Base-by-base conservation (phyloP, 2,113 vertebrate genomes). In the Clarias batrachus region DNA sequence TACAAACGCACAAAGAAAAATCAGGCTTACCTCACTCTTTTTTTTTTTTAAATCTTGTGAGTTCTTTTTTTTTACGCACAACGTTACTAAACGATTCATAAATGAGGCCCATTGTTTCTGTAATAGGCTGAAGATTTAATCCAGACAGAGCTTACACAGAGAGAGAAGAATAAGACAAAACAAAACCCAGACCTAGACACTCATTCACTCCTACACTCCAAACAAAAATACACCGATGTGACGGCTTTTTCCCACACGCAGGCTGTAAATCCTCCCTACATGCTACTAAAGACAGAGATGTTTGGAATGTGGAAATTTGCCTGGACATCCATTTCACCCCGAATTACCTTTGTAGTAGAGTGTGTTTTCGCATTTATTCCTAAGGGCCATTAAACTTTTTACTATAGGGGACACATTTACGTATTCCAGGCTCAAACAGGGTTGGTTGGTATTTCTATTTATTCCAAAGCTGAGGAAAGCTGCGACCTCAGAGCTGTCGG, bases 391-490 rank as follows among this genome's bases (percentile, higher is more conserved):
- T 14, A n/a, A 62, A 74, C 62, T 68, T 71, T 30, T 73, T 52
- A 41, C 16, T 74, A 71, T n/a, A 60, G 82, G 74, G 82, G 41
- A 87, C 85, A 87, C 76, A 84, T 82, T 87, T 90, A 17, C n/a
- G 85, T 83, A 74, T 62, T 83, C 73, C 76, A 83, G 85, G 59
- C 60, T 70, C 81, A 85, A 63, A 84, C 68, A 23, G 81, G 8
- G 86, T 90, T 37, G 59, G 76, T 90, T 88, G 71, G 89, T 86
- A 88, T 78, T 78, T 88, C 70, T 79, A 84, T 89, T 90, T 90
- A 90, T 90, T 90, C 87, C 87, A 86, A 88, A 89, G 77, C 70
- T 60, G 77, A 84, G 88, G 84, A 86, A 82, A 84, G 84, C 89
- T 88, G 88, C 73, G 82, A 90, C 82, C 86, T 87, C 88, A 78